Evolutionary conservation across 2,113 vertebrate genomes (phyloP), one percentile per base, ranked within the genome.

Genomic region (Jacana jacana): DNA sequence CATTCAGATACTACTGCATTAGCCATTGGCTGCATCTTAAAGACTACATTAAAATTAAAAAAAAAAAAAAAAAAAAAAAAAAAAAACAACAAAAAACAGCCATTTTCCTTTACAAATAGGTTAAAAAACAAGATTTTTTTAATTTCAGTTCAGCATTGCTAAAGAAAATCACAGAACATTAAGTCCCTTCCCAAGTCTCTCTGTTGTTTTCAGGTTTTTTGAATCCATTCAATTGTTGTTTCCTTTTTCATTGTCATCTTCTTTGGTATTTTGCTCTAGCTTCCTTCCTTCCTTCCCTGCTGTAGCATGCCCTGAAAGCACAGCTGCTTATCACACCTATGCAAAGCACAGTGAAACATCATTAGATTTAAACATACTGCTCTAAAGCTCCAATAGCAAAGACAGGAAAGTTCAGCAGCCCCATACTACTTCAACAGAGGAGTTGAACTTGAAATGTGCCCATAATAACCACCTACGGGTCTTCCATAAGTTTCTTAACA

Each of bases 231-330:
- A 80, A 85, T 87, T 70, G 33, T 35, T 31, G 27, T 25, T 95
- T 93, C 91, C 91, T 88, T 88, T 83, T 39, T 31, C 48, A 90
- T 88, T 93, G 91, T 90, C 10, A 2, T 66, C 8, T 22, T 82
- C 46, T 65, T 70, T 57, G 68, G 35, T 37, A 77, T 75, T 96
- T 73, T 54, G 35, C 70, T 64, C 39, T 22, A 71, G 80, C 55
- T 90, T 96, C 86, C 87, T 93, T 93, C 93, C 94, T 88, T 73
- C 94, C 94, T 88, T 70, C 57, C 81, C 76, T 63, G 51, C 13
- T 73, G 72, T 63, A 70, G 24, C 68, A 57, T 80, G 58, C 46
- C 68, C 80, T 73, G 76, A 88, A 87, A 83, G 19, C 44, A 69
- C 80, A 86, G 86, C 64, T 94, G 91, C 72, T 93, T 83, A 88